Conservation (phyloP, 1,140 invertebrate genomes). For the Aradophagus sp. region DNA sequence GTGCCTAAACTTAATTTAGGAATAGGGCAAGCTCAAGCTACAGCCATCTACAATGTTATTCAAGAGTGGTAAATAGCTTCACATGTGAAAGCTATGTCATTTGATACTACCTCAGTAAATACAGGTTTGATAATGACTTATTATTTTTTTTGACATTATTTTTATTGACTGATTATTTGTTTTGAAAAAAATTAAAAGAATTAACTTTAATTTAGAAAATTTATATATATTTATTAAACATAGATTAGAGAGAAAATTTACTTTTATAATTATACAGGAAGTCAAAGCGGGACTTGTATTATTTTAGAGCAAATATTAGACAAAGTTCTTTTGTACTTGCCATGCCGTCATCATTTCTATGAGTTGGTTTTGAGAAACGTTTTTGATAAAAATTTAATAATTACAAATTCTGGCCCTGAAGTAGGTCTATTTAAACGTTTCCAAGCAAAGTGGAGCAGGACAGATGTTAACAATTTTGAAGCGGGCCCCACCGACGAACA, state of each 20-base stretch:
- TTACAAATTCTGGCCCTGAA: neutral
- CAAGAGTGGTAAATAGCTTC: slow-evolving; percentile 27
- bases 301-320: neutral
- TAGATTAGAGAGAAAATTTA: neutral
- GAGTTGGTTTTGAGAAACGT: slow-evolving; percentile 4
- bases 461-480: neutral
- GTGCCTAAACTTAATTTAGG: slow-evolving; percentile 24
- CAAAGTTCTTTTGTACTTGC: neutral
- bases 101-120: slow-evolving; percentile 46
- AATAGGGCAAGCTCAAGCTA: slow-evolving; percentile 33
- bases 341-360: slow-evolving; percentile 5
- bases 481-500: neutral
- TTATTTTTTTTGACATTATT: too few relatives aligned
- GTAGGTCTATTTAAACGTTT: slow-evolving; percentile 2
- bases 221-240: neutral
- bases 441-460: neutral
- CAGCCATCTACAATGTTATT: slow-evolving; percentile 28
- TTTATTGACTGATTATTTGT: too few relatives aligned
- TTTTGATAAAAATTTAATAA: neutral
- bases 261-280: slow-evolving; percentile 4
- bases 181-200: too few relatives aligned
- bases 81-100: slow-evolving; percentile 36
- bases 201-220: neutral
- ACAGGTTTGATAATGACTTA: too few relatives aligned
- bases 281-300: neutral